phyloP scores from a whole-genome alignment of 2,888 invertebrate species.

The Ormyrus pomaceus region DNA sequence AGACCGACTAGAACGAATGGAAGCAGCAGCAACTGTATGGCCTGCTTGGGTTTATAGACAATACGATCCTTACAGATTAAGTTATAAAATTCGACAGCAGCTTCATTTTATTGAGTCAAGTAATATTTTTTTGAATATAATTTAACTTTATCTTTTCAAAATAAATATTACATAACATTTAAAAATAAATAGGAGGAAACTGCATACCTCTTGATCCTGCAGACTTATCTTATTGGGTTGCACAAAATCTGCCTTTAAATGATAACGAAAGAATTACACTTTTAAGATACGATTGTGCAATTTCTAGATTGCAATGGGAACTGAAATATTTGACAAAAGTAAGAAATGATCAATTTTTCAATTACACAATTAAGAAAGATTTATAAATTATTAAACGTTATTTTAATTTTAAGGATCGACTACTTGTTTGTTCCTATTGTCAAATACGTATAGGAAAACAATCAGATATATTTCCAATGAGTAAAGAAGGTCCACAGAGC shows the following conservation, averaged over 20 bases:
- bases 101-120: slow-evolving; percentile 69
- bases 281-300: slow-evolving; percentile 82
- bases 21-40: slow-evolving; percentile 80
- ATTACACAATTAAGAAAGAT: slow-evolving; percentile 19
- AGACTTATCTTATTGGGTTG: slow-evolving; percentile 88
- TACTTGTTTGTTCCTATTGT: slow-evolving; percentile 77
- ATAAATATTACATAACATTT: slow-evolving; percentile 4
- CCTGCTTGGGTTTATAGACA: slow-evolving; percentile 82
- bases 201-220: slow-evolving; percentile 81
- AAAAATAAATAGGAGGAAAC: slow-evolving; percentile 70
- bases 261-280: slow-evolving; percentile 81
- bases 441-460: slow-evolving; percentile 79
- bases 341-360: slow-evolving; percentile 54
- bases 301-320: slow-evolving; percentile 81
- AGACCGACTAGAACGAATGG: slow-evolving; percentile 69
- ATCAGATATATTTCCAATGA: slow-evolving; percentile 87
- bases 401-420: slow-evolving; percentile 60
- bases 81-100: slow-evolving; percentile 72
- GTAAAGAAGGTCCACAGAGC: slow-evolving; percentile 86
- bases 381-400: slow-evolving; percentile 30
- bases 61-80: slow-evolving; percentile 78
- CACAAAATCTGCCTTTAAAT: slow-evolving; percentile 84
- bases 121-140: slow-evolving; percentile 54
- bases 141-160: slow-evolving; percentile 17
- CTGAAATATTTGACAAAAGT: slow-evolving; percentile 76